These are phyloP conservation scores for Microcebus jonahi DNA, from an alignment of 2,113 vertebrate genomes.

Conservation along the genomic window DNA sequence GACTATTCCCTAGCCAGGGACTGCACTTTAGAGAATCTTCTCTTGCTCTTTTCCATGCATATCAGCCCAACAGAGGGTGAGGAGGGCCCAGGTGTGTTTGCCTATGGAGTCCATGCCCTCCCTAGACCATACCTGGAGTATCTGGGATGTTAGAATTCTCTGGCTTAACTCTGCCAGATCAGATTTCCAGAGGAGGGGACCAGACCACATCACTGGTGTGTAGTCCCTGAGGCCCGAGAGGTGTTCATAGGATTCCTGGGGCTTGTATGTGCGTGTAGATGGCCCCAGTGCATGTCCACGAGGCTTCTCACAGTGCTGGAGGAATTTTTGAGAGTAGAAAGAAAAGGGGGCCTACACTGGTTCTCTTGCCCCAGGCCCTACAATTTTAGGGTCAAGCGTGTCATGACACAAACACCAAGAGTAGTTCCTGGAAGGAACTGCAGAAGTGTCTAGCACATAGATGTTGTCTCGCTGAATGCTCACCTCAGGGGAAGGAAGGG, in stretches of 20 bases:
- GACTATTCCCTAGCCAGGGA: rapidly evolving
- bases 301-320: not conserved
- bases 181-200: not conserved
- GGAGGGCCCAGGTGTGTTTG: not conserved
- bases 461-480: not conserved
- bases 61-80: too few relatives aligned
- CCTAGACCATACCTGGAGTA: not conserved
- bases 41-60: not conserved
- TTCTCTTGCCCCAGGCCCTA: not conserved
- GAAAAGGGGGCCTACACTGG: not conserved
- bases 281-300: rapidly evolving
- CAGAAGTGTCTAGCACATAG: not conserved
- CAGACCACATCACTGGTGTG: rapidly evolving
- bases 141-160: not conserved
- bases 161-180: not conserved
- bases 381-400: not conserved
- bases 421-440: not conserved
- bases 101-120: too few relatives aligned
- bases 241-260: not conserved
- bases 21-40: not conserved
- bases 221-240: rapidly evolving
- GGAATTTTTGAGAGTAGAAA: not conserved
- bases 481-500: not conserved
- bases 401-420: not conserved
- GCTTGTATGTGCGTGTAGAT: not conserved